Percentiles rank a stretch among this genome's conserved stretches.
Conservation (phyloP, 2,113 vertebrate species). For the Mustela nigripes region DNA sequence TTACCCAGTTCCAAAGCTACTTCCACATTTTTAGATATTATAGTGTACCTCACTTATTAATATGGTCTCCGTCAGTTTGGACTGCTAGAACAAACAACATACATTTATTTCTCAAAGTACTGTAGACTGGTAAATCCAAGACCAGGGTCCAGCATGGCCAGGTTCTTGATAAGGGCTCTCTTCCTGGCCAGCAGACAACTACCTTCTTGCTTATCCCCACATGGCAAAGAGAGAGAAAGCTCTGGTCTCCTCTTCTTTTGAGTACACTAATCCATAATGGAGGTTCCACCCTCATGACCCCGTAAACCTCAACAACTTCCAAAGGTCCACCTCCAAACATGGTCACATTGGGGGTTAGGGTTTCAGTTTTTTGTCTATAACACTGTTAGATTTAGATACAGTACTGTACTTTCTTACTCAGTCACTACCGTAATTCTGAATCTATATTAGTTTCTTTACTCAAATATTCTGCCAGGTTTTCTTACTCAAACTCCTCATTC, state of each 20-base stretch:
- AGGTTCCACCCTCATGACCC: not conserved
- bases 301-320: not conserved
- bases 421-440: not conserved
- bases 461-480: conserved; percentile 17
- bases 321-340: not conserved
- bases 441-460: not conserved
- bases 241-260: not conserved
- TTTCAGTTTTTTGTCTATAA: not conserved
- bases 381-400: not conserved
- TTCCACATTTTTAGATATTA: conserved; percentile 20
- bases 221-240: not conserved
- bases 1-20: not conserved
- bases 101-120: not conserved
- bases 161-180: not conserved
- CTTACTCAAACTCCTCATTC: not conserved
- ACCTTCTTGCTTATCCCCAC: not conserved
- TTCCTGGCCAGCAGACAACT: not conserved
- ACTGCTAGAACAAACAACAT: conserved; percentile 6
- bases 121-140: not conserved
- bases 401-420: not conserved
- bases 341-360: not conserved
- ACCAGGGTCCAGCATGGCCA: not conserved
- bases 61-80: not conserved
- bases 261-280: not conserved
- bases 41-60: not conserved